Percentiles rank a stretch among this genome's conserved stretches.
These are phyloP conservation scores for Vanessa atalanta DNA, from an alignment of 1,140 invertebrate species.

Conservation along the genomic window DNA sequence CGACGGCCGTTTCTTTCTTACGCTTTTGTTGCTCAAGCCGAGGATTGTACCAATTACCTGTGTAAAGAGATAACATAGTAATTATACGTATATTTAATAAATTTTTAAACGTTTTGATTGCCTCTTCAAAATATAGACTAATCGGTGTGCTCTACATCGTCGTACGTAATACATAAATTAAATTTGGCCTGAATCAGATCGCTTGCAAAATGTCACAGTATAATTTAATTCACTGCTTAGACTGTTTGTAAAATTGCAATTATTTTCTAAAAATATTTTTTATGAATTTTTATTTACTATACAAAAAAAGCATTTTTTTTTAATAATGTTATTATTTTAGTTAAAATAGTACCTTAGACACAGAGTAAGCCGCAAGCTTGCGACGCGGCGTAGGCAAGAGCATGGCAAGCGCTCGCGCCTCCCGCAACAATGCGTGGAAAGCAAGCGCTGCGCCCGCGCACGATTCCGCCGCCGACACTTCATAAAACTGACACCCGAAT, in stretches of 20 bases:
- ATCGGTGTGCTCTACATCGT: conserved; percentile 1
- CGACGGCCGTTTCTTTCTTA: conserved; percentile 88
- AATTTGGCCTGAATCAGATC: neutral
- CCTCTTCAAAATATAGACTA: neutral
- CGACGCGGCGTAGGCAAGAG: conserved; percentile 86
- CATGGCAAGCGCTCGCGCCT: conserved; percentile 87
- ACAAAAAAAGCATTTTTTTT: too few relatives aligned
- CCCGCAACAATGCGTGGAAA: conserved; percentile 89
- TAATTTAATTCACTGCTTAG: neutral
- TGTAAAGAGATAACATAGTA: conserved; percentile 28
- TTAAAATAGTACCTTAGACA: conserved; percentile 83
- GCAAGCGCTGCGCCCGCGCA: conserved; percentile 88
- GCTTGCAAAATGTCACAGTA: conserved; percentile 1
- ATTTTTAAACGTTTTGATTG: too few relatives aligned
- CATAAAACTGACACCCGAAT: conserved; percentile 91
- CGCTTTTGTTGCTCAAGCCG: conserved; percentile 87
- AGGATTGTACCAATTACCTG: conserved; percentile 88
- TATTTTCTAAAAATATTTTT: neutral
- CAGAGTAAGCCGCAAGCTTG: conserved; percentile 88
- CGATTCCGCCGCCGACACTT: conserved; percentile 92
- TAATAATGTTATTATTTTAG: too few relatives aligned
- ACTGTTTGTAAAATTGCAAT: neutral
- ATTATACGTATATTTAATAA: neutral
- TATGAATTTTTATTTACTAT: too few relatives aligned
- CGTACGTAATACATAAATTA: neutral